phyloP scores from a whole-genome alignment of 2,888 invertebrate genomes.

The Embidobia sp. region DNA sequence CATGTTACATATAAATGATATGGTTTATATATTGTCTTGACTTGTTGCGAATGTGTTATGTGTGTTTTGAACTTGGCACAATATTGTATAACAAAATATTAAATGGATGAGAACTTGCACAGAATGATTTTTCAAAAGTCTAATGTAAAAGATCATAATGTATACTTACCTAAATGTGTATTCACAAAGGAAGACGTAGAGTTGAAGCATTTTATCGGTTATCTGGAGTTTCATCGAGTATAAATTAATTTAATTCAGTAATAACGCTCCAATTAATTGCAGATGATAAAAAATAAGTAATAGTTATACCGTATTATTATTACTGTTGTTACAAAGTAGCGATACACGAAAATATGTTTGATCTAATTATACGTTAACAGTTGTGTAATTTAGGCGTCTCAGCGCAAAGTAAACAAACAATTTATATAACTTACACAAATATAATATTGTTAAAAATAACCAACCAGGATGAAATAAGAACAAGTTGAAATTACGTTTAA shows the following conservation, averaged over 20 bases:
- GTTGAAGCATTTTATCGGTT: too few species aligned
- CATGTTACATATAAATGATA: constrained; percentile 29
- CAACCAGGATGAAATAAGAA: constrained; percentile 6
- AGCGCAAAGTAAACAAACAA: constrained; percentile 1
- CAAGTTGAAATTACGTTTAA: constrained; percentile 42
- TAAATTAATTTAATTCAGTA: not conserved
- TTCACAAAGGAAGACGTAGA: too few species aligned
- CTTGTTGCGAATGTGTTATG: too few species aligned
- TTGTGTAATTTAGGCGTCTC: not conserved
- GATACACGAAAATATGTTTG: not conserved
- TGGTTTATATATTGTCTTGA: constrained; percentile 13
- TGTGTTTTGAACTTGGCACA: too few species aligned
- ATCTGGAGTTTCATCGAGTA: too few species aligned
- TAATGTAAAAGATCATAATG: too few species aligned
- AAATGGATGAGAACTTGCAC: not conserved
- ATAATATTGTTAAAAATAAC: not conserved
- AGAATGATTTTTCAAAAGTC: not conserved
- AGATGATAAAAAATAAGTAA: not conserved
- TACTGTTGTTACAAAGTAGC: not conserved
- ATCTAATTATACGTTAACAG: not conserved
- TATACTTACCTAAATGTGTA: too few species aligned
- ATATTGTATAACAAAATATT: too few species aligned
- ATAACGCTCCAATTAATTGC: not conserved
- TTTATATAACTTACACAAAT: constrained; percentile 1
- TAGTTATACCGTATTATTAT: not conserved